These are phyloP conservation scores for Acanthosepion esculentum DNA, from an alignment of 2,888 invertebrate species.

Conservation along the genomic window DNA sequence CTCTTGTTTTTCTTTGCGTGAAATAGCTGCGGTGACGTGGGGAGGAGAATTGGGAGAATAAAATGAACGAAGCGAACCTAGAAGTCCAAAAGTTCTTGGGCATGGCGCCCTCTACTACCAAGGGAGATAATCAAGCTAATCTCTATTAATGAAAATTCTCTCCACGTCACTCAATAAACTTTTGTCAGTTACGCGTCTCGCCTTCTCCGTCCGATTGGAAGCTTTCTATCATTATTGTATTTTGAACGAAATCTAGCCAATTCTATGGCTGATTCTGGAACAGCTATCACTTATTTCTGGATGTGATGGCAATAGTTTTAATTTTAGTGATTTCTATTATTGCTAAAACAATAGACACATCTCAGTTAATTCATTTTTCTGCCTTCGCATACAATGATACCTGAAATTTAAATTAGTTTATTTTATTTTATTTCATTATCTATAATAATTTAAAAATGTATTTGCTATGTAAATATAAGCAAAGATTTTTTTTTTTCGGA, in stretches of 20 bases:
- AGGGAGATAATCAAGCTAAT: constrained; percentile 33
- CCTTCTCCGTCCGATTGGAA: not conserved
- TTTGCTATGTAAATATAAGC: too few species aligned
- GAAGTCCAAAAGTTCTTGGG: not conserved
- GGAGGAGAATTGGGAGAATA: not conserved
- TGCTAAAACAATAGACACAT: not conserved
- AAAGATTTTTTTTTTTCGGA: too few species aligned
- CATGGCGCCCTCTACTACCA: too few species aligned
- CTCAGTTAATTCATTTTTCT: too few species aligned
- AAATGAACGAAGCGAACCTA: not conserved
- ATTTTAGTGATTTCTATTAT: not conserved
- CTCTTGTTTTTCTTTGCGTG: not conserved
- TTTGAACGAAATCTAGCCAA: not conserved
- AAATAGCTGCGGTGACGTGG: not conserved
- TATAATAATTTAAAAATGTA: too few species aligned
- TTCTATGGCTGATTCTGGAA: not conserved
- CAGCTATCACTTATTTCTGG: not conserved
- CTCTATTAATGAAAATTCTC: constrained; percentile 4
- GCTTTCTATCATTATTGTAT: not conserved
- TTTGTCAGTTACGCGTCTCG: not conserved
- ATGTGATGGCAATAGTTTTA: not conserved
- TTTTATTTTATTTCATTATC: too few species aligned
- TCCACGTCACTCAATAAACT: constrained; percentile 33
- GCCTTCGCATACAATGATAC: too few species aligned
- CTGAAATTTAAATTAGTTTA: too few species aligned